A percentile compares a stretch with the other conserved stretches of the same genome.
Conservation (phyloP, 2,797 vertebrate species). For the Stomatorhinus walkeri region DNA sequence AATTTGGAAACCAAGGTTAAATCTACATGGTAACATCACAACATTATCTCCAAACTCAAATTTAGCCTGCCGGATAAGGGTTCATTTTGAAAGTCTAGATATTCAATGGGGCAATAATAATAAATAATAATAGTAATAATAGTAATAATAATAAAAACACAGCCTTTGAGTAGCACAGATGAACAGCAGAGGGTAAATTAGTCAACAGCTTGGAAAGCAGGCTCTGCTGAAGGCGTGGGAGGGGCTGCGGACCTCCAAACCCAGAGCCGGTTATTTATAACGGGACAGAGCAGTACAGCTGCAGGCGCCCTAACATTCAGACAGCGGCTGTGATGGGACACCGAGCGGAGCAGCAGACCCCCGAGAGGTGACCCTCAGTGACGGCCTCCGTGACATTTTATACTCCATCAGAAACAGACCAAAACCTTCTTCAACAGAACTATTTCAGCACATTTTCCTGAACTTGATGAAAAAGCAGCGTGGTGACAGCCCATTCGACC, state of each 20-base stretch:
- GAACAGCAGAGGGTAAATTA: not conserved
- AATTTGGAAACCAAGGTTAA: slow-evolving; percentile 14
- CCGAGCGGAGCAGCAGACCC: not conserved
- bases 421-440: not conserved
- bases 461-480: not conserved
- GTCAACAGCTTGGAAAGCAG: not conserved
- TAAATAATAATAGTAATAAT: not conserved
- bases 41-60: not conserved
- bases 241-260: not conserved
- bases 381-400: not conserved
- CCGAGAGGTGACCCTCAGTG: not conserved
- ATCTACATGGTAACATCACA: not conserved
- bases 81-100: not conserved
- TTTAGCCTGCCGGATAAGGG: not conserved
- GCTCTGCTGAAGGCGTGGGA: not conserved
- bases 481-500: not conserved
- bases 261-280: not conserved
- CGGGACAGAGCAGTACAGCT: not conserved
- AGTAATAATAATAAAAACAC: not conserved
- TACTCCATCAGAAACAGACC: not conserved
- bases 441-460: not conserved
- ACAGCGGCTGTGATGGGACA: not conserved
- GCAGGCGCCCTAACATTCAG: not conserved
- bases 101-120: not conserved
- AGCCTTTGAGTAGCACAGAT: not conserved